Evolutionary conservation across 2,888 invertebrate genomes (phyloP).

Genomic region (Dryocosmus kuriphilus): DNA sequence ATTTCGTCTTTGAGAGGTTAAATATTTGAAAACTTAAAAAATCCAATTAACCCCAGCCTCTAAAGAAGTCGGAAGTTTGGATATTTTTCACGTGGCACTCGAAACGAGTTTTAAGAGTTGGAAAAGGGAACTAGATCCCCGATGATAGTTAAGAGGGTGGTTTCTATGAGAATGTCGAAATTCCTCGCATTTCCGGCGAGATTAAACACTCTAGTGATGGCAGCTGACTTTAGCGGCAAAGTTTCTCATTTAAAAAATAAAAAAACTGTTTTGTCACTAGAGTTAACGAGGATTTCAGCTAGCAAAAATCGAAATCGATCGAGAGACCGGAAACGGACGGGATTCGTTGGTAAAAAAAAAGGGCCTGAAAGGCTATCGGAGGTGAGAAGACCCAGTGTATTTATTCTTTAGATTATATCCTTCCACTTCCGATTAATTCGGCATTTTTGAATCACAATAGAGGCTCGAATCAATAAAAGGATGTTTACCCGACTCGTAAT

Average conservation of each 20-base stretch:
- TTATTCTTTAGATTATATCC: conserved; percentile 31
- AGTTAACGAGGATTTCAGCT: conserved; percentile 8
- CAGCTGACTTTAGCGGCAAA: not conserved
- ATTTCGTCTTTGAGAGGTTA: not conserved
- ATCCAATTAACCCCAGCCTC: not conserved
- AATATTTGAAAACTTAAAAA: not conserved
- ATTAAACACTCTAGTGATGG: conserved; percentile 48
- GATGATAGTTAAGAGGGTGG: conserved; percentile 38
- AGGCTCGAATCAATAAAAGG: conserved; percentile 28
- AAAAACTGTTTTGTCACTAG: conserved; percentile 4
- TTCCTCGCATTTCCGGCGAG: conserved; percentile 56
- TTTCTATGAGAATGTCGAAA: conserved; percentile 44
- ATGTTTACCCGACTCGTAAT: conserved; percentile 16
- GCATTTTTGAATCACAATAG: conserved; percentile 31
- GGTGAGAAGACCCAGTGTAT: conserved; percentile 33
- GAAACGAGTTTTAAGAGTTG: not conserved
- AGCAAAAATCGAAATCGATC: conserved; percentile 34
- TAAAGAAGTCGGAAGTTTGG: not conserved
- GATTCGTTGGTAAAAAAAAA: not conserved
- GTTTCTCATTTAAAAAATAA: not conserved
- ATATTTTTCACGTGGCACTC: conserved; percentile 40
- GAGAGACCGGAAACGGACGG: conserved; percentile 14
- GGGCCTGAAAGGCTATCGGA: conserved; percentile 3
- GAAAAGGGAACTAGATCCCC: not conserved
- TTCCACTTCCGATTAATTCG: conserved; percentile 31